Evolutionary conservation across 2,888 invertebrate species (phyloP).

Genomic region (Lasioglossum lativentre): DNA sequence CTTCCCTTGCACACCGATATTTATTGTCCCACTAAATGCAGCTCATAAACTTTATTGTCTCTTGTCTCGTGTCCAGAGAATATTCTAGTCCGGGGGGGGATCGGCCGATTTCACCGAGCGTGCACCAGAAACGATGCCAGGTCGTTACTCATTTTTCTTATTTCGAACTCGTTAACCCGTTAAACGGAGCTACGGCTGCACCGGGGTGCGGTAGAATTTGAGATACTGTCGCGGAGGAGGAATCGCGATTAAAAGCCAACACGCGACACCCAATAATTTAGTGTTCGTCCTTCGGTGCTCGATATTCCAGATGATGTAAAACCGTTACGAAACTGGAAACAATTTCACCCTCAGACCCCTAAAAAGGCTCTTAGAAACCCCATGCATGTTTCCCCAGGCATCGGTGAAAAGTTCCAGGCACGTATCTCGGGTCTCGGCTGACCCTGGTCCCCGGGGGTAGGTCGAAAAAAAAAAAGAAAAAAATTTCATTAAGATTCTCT

Average conservation of each 20-base stretch:
- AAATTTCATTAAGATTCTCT: constrained; percentile 59
- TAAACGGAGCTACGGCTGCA: background rate
- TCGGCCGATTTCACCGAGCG: background rate
- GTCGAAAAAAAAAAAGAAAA: background rate
- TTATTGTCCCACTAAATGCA: constrained; percentile 73
- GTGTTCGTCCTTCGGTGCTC: background rate
- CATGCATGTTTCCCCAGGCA: background rate
- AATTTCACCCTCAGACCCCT: background rate
- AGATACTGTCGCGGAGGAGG: background rate
- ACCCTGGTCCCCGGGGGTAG: background rate
- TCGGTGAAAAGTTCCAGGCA: background rate
- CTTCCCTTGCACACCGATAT: constrained; percentile 62
- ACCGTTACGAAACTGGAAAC: too few species aligned
- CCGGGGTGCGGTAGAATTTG: background rate
- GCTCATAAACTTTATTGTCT: constrained; percentile 67
- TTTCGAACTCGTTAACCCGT: background rate
- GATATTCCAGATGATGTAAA: too few species aligned
- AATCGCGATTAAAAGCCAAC: background rate
- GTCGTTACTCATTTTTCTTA: constrained; percentile 4
- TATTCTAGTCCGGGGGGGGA: constrained; percentile 15
- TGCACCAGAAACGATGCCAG: background rate
- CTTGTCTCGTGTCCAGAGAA: constrained; percentile 30
- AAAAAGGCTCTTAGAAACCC: background rate
- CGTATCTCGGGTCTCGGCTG: constrained; percentile 39
- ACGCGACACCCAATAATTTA: background rate